phyloP scores from a whole-genome alignment of 2,888 invertebrate species.

The Chironomus tentans region DNA sequence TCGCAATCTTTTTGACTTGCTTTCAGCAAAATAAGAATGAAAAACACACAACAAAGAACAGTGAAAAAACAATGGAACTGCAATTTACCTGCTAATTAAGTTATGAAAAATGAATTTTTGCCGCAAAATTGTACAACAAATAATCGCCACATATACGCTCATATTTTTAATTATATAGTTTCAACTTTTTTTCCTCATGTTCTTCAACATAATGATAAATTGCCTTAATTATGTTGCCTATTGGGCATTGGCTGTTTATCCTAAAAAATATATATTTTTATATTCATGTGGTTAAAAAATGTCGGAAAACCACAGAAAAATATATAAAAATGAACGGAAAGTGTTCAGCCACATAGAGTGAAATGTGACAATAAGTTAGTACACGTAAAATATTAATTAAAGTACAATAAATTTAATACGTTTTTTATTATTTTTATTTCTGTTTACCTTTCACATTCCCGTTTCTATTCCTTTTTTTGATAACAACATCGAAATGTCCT shows the following conservation, averaged over 20 bases:
- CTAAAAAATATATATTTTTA: not conserved
- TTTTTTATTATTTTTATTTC: not conserved
- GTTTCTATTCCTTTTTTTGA: not conserved
- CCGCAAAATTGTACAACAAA: not conserved
- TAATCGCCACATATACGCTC: not conserved
- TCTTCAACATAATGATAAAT: constrained; percentile 23
- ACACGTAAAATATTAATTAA: constrained; percentile 23
- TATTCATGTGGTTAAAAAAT: not conserved
- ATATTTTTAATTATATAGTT: constrained; percentile 25
- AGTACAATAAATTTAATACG: not conserved
- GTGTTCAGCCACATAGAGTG: not conserved
- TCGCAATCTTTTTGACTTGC: not conserved
- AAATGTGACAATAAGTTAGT: not conserved
- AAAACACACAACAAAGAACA: not conserved
- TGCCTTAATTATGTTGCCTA: constrained; percentile 25
- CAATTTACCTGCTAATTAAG: constrained; percentile 24
- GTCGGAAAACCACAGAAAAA: not conserved
- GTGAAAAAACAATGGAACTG: constrained; percentile 12
- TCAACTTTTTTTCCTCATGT: not conserved
- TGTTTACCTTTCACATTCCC: not conserved
- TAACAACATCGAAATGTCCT: not conserved
- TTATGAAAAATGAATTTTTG: constrained; percentile 21
- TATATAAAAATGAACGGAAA: not conserved
- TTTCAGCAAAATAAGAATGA: not conserved
- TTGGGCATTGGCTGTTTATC: constrained; percentile 9